These are phyloP conservation scores for Leptinotarsa peninsularis DNA, from an alignment of 2,888 invertebrate species.

Conservation along the genomic window DNA sequence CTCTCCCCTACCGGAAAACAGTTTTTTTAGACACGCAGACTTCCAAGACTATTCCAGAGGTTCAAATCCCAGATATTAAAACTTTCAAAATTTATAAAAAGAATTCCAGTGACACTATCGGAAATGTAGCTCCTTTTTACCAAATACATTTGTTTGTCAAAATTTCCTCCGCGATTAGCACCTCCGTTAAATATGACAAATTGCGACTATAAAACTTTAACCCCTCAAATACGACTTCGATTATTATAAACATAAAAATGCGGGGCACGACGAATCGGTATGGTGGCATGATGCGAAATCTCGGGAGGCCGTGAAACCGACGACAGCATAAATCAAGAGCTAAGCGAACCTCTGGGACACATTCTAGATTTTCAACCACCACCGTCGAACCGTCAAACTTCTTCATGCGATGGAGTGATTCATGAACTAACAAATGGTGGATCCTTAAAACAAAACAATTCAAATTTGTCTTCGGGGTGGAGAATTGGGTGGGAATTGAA, in stretches of 20 bases:
- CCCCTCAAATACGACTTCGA: slow-evolving; percentile 36
- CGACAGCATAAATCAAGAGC: slow-evolving; percentile 55
- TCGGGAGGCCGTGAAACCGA: slow-evolving; percentile 39
- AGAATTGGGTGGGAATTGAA: background rate
- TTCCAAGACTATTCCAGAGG: too few species aligned
- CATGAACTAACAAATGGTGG: slow-evolving; percentile 58
- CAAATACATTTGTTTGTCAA: background rate
- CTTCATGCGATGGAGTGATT: slow-evolving; percentile 50
- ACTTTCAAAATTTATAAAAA: too few species aligned
- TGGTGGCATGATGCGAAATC: slow-evolving; percentile 44
- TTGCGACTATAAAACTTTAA: slow-evolving; percentile 36
- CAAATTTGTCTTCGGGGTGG: slow-evolving; percentile 43
- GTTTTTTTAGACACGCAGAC: too few species aligned
- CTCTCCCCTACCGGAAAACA: too few species aligned
- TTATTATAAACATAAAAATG: slow-evolving; percentile 42
- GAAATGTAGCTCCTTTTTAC: too few species aligned
- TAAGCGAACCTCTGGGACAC: slow-evolving; percentile 59
- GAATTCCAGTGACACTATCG: too few species aligned
- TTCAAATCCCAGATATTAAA: too few species aligned
- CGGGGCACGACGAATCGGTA: slow-evolving; percentile 41
- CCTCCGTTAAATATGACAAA: slow-evolving; percentile 37
- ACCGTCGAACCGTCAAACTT: slow-evolving; percentile 28
- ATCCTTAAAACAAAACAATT: slow-evolving; percentile 49
- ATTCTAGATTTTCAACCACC: slow-evolving; percentile 50
- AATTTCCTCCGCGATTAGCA: background rate